Base-by-base conservation (phyloP, 2,113 vertebrate genomes). In the Columba livia region DNA sequence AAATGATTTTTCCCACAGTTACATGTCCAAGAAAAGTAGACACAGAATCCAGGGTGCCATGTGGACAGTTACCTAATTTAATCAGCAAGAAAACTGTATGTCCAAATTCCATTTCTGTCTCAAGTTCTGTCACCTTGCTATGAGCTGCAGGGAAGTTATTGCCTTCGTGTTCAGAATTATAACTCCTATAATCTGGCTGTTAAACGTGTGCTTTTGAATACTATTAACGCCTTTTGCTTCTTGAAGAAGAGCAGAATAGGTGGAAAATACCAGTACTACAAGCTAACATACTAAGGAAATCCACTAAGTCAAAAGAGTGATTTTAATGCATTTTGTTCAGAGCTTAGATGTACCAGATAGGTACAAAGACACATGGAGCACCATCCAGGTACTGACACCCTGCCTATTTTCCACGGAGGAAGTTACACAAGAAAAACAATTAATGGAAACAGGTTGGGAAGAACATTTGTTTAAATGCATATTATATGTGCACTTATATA, bases 31-130 rank as follows among this genome's bases (percentile, higher is more conserved):
- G 32, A 72, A 85, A 66, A 18, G 15, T 66, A 66, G 32, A 60
- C 18, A 53, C 14, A 48, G 24, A 61, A 74, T 48, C 14, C 20
- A 73, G 25, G 1, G 1, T 26, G 24, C 9, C 3, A 0, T 40
- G 38, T 13, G 25, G n/a, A 73, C 11, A 67, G 40, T 50, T 32
- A 50, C 21, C 7, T 32, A 32, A 66, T 66, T 47, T 53, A 25
- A 62, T 32, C 40, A 86, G 40, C n/a, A 51, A 60, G 44, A 85
- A 78, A 75, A 84, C 65, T 2, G 2, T 31, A 56, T 32, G 31
- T 51, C 34, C 34, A 64, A 65, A 90, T 65, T 65, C 18, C 51
- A 51, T n/a, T 71, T 72, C 42, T 23, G 65, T 9, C 65, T n/a
- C 14, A 51, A 85, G 26, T 71, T 58, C 7, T 58, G 34, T 29